Evolutionary conservation across 2,113 vertebrate species (phyloP).

Genomic region (Odobenus rosmarus): DNA sequence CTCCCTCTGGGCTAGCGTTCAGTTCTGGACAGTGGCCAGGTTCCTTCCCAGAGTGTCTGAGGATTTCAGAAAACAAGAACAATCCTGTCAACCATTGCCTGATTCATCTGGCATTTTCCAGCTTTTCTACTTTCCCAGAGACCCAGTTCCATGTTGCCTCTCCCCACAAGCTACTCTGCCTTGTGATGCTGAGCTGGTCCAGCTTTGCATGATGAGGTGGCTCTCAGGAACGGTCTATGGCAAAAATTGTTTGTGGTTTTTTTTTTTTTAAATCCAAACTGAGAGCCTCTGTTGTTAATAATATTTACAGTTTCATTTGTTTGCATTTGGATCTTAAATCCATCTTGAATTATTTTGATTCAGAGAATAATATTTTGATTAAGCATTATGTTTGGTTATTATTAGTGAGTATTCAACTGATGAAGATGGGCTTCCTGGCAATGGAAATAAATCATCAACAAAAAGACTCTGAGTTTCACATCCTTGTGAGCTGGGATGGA

Average conservation of each 20-base stretch:
- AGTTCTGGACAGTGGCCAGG: not conserved
- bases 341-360: not conserved
- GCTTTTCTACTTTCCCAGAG: not conserved
- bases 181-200: not conserved
- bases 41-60: not conserved
- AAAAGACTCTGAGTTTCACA: not conserved
- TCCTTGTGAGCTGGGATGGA: not conserved
- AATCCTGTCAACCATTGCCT: not conserved
- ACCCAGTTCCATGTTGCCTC: not conserved
- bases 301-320: not conserved
- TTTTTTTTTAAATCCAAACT: not conserved
- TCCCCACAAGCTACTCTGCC: not conserved
- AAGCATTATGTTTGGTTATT: not conserved
- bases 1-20: not conserved
- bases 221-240: not conserved
- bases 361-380: not conserved
- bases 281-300: not conserved
- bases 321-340: slow-evolving; percentile 7
- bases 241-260: not conserved
- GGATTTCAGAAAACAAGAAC: not conserved
- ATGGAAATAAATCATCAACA: not conserved
- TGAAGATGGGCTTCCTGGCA: not conserved
- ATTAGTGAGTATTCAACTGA: not conserved
- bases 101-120: not conserved
- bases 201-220: not conserved